Evolutionary conservation across 2,888 invertebrate species (phyloP).

Genomic region (Tipula lateralis): DNA sequence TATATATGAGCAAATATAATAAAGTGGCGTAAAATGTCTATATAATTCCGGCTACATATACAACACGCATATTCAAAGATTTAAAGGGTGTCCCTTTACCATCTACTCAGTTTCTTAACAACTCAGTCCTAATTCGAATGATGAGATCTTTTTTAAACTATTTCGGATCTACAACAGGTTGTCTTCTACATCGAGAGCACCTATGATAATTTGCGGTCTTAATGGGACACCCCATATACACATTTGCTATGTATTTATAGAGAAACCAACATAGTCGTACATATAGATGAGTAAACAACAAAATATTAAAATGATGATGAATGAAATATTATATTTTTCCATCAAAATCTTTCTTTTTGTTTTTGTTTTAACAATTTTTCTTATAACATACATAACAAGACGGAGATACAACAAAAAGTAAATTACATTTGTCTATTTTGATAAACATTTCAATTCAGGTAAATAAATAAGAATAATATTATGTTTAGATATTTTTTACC

Average conservation of each 20-base stretch:
- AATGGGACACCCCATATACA: too few species aligned
- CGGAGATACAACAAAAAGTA: background rate
- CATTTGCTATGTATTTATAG: background rate
- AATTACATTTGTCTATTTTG: background rate
- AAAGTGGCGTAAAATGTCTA: background rate
- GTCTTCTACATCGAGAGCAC: too few species aligned
- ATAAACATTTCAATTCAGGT: constrained; percentile 4
- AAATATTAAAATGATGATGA: background rate
- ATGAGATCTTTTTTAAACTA: too few species aligned
- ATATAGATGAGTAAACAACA: background rate
- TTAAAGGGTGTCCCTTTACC: too few species aligned
- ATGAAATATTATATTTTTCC: background rate
- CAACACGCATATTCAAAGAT: background rate
- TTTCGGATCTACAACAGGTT: too few species aligned
- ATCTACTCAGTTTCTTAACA: too few species aligned
- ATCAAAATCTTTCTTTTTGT: background rate
- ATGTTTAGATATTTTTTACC: background rate
- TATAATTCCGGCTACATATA: background rate
- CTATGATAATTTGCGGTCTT: too few species aligned
- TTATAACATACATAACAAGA: background rate
- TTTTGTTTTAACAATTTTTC: background rate
- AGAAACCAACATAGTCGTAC: background rate
- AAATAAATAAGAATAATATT: background rate
- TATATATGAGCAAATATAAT: background rate
- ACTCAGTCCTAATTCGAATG: too few species aligned